Percentiles rank a stretch among this genome's conserved stretches.
Conservation (phyloP, 30 jellyfish, hydroid and myxozoan species). For the Mastigias papua region DNA sequence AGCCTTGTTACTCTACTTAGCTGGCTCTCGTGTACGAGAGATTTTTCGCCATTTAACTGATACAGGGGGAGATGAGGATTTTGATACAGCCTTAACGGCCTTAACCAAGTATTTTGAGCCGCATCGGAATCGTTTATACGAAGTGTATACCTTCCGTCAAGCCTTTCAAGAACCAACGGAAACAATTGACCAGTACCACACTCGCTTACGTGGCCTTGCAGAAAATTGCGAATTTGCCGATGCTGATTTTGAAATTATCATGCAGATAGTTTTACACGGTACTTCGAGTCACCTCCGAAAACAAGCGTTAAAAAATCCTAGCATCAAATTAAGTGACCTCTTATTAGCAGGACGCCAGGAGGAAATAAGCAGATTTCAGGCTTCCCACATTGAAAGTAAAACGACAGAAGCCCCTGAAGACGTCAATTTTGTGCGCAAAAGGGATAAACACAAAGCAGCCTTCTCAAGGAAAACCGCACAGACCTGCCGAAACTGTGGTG, state of each 20-base stretch:
- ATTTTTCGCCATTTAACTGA: constrained; percentile 57
- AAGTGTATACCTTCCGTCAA: constrained; percentile 46
- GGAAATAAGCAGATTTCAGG: constrained; percentile 29
- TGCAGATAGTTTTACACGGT: neutral
- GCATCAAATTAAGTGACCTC: neutral
- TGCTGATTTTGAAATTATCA: constrained; percentile 17
- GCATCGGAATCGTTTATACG: constrained; percentile 6
- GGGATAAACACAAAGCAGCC: neutral
- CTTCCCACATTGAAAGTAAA: constrained; percentile 32
- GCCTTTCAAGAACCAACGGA: constrained; percentile 46
- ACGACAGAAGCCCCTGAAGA: neutral
- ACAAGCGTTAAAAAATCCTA: neutral
- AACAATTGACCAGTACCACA: constrained; percentile 31
- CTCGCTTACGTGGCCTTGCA: constrained; percentile 58
- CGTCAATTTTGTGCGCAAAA: neutral
- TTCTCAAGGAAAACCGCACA: neutral
- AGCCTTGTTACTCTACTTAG: constrained; percentile 37
- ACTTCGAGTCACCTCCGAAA: neutral
- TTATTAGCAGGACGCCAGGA: constrained; percentile 48
- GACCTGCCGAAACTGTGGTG: neutral
- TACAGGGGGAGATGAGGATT: constrained; percentile 21
- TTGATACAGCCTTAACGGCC: constrained; percentile 23
- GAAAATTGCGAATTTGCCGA: constrained; percentile 38
- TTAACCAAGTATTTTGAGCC: constrained; percentile 8
- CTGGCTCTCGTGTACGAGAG: constrained; percentile 46